Base-by-base conservation (phyloP, 2,888 invertebrate species). In the Brachycybe producta region DNA sequence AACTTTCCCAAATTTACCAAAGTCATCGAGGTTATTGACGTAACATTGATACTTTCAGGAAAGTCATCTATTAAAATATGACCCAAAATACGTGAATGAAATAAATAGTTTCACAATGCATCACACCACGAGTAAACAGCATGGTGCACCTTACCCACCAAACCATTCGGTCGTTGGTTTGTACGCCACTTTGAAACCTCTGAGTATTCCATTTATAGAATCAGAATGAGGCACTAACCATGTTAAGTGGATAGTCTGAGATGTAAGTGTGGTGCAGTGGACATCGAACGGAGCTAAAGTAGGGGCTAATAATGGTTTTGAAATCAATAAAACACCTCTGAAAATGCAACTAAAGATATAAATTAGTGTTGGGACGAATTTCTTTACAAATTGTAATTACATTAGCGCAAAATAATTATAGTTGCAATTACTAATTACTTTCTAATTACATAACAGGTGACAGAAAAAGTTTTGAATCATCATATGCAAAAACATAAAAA, bases 221-320 rank as follows among this genome's bases (percentile, higher is more conserved):
- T 82, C 82, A 2, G 90, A 74, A 34, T 91, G 87, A 1, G 94
- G 94, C 0, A 91, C 88, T 0, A 85, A 82, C 94, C 94, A 95
- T 21, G 86, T 84, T 2, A 94, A 87, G 52, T 90, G 78, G 61
- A 95, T 88, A 2, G 90, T 90, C 68, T 91, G 88, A 3, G 94
- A 91, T 7, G 91, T 91, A 36, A 92, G 74, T 0, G 92, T 86
- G 3, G 87, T 88, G 70, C 92, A 92, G 49, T 83, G 80, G 0
- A 91, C 86, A 61, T 88, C 90, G 59, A 86, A 84, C 15, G 92
- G 91, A 19, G 66, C 61, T 52, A 64, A 62, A 54, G 65, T 65
- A 28, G 69, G 69, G 15, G 68, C 67, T 68, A 13, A 27, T n/a
- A n/a, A n/a, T n/a, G n/a, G n/a, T 38, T n/a, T 27, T 13, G n/a